Conservation (phyloP, 2,888 invertebrate species). For the Ceratothoa steindachneri region DNA sequence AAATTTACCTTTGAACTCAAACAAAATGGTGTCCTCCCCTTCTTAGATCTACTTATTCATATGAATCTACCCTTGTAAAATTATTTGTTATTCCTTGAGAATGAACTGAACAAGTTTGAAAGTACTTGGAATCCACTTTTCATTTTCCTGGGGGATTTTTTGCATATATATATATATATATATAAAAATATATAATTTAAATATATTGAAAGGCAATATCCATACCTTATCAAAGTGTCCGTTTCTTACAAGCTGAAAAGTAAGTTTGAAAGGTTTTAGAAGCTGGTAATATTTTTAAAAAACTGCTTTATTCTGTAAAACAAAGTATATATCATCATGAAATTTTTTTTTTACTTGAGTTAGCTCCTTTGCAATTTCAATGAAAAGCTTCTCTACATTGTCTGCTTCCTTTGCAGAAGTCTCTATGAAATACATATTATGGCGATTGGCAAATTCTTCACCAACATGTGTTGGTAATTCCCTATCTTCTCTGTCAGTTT, state of each 20-base stretch:
- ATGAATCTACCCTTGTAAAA: too few species aligned
- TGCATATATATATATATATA: too few species aligned
- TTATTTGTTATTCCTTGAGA: too few species aligned
- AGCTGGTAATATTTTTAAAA: not conserved
- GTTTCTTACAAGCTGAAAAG: slow-evolving; percentile 43
- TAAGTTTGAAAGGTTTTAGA: not conserved
- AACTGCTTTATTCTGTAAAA: too few species aligned
- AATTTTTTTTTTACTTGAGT: slow-evolving; percentile 70
- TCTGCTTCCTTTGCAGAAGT: slow-evolving; percentile 97
- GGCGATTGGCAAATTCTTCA: slow-evolving; percentile 89
- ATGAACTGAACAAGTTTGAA: too few species aligned
- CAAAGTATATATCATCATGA: too few species aligned
- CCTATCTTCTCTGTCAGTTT: slow-evolving; percentile 91
- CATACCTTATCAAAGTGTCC: slow-evolving; percentile 47
- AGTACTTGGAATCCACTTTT: too few species aligned
- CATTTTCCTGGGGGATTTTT: too few species aligned
- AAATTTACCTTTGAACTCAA: too few species aligned
- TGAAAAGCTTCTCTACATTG: slow-evolving; percentile 92
- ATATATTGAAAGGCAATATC: not conserved
- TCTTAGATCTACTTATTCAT: too few species aligned
- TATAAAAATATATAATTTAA: too few species aligned
- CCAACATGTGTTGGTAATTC: slow-evolving; percentile 93
- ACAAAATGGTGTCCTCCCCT: too few species aligned
- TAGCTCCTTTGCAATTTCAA: slow-evolving; percentile 90
- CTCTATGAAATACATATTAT: slow-evolving; percentile 96